Percentiles rank a stretch among this genome's conserved stretches.
These are phyloP conservation scores for Helicolenus hilgendorfi DNA, from an alignment of 2,797 vertebrate species.

Conservation along the genomic window DNA sequence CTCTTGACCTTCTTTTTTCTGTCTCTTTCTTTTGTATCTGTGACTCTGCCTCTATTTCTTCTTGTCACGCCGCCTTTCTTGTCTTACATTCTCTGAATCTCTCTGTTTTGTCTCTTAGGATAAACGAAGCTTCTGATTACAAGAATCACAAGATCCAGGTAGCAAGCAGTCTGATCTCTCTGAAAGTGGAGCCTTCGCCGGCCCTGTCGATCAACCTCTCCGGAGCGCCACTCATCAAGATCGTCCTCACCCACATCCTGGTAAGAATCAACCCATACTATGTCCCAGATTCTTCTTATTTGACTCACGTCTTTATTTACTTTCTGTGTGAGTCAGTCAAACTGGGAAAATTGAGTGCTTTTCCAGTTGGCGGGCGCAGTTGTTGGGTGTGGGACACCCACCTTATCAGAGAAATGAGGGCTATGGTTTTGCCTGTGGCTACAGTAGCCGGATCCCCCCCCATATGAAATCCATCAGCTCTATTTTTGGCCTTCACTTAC, in stretches of 20 bases:
- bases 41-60: neutral
- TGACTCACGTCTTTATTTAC: slow-evolving; percentile 12
- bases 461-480: slow-evolving; percentile 62
- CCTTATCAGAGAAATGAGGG: slow-evolving; percentile 65
- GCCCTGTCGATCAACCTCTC: slow-evolving; percentile 93
- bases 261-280: slow-evolving; percentile 84
- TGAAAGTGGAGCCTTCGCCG: slow-evolving; percentile 94
- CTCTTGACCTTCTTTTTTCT: neutral
- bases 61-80: neutral
- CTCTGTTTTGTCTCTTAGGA: slow-evolving; percentile 79
- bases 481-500: slow-evolving; percentile 65
- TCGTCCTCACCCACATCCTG: slow-evolving; percentile 93
- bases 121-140: slow-evolving; percentile 89
- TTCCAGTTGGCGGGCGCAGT: slow-evolving; percentile 12
- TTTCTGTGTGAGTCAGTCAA: slow-evolving; percentile 31
- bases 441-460: slow-evolving; percentile 15
- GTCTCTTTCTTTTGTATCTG: neutral
- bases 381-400: slow-evolving; percentile 48
- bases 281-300: neutral
- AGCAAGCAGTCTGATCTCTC: slow-evolving; percentile 94
- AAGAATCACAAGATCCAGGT: slow-evolving; percentile 92
- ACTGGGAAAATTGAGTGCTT: slow-evolving; percentile 26
- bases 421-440: slow-evolving; percentile 12
- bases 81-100: neutral
- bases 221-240: slow-evolving; percentile 93